Evolutionary conservation across 2,888 invertebrate species (phyloP), one percentile per base, ranked within the genome.

Genomic region (Odontocerum albicorne): DNA sequence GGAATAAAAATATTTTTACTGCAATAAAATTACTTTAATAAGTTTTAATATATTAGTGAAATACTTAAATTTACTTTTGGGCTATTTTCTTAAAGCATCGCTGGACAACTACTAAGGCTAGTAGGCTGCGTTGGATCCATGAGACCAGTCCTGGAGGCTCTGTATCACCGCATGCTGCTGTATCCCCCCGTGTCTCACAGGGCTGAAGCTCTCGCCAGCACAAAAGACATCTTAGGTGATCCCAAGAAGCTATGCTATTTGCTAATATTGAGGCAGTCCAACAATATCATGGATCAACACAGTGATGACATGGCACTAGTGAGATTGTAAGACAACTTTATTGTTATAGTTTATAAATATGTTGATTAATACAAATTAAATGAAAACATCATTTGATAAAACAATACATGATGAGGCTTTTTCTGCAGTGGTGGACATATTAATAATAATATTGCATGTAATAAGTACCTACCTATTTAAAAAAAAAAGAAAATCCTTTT

Each of bases 161-260:
- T 96, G 1, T 96, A 96, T 68, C 96, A 96, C 71, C 82, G 96
- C 51, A 93, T 96, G 88, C 73, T 96, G 2, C 78, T 96, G 0
- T 86, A 95, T 71, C 94, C 96, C 12, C 89, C 92, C 0, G 87
- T 91, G 0, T 82, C 87, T 35, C 92, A 93, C 68, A 81, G 96
- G 35, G 81, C 91, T 6, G 95, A 96, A 64, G 90, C 95, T 0
- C 67, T 96, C 20, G 83, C 90, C 59, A 91, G 92, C 62, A 82
- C 91, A 1, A 83, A 88, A 62, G 94, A 95, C 73, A 75, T 94
- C 19, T 75, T 92, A 15, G 82, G 86, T 62, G 87, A 88, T 63
- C 91, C 93, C 0, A 89, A 87, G 65, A 79, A 90, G 49, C 77
- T 95, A 45, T 86, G 90, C 16, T 90, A 92, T 64, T 67, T 87